Evolutionary conservation across 2,797 vertebrate species (phyloP).

Genomic region (Karalla daura): DNA sequence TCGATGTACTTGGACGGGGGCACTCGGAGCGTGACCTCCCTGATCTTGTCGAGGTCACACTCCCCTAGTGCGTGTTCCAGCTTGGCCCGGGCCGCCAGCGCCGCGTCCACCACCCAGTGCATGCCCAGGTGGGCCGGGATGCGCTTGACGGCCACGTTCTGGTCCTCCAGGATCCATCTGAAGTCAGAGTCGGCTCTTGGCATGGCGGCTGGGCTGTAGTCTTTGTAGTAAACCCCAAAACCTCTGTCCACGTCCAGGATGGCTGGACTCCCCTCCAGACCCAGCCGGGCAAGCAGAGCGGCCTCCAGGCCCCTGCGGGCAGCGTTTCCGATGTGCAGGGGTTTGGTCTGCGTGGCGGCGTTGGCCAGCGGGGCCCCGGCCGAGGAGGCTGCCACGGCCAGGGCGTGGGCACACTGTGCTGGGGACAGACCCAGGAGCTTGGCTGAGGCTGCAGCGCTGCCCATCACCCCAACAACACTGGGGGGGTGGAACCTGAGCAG

Average conservation of each 20-base stretch:
- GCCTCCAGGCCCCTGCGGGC: constrained; percentile 90
- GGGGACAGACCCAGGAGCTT: constrained; percentile 88
- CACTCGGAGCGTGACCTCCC: constrained; percentile 83
- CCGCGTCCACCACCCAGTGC: constrained; percentile 93
- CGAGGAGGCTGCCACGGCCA: constrained; percentile 92
- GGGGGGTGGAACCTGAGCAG: constrained; percentile 92
- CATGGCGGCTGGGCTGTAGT: constrained; percentile 85
- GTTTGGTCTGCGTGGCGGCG: constrained; percentile 93
- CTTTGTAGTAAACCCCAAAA: constrained; percentile 91
- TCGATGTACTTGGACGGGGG: constrained; percentile 90
- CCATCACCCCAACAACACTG: constrained; percentile 92
- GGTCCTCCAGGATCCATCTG: constrained; percentile 89
- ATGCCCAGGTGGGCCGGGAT: constrained; percentile 94
- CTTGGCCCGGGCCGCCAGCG: constrained; percentile 79
- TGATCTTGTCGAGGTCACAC: constrained; percentile 77
- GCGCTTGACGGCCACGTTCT: constrained; percentile 91
- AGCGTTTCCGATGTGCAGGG: constrained; percentile 92
- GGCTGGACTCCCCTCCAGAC: constrained; percentile 88
- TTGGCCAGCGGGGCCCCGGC: constrained; percentile 94
- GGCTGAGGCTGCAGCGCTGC: constrained; percentile 91
- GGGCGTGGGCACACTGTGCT: constrained; percentile 83
- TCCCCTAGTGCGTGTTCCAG: constrained; percentile 57
- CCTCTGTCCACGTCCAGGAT: constrained; percentile 88
- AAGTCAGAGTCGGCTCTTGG: too few species aligned
- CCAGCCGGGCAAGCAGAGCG: constrained; percentile 85